Evolutionary conservation across 1,140 invertebrate genomes (phyloP).

Genomic region (Muscidifurax raptorellus): DNA sequence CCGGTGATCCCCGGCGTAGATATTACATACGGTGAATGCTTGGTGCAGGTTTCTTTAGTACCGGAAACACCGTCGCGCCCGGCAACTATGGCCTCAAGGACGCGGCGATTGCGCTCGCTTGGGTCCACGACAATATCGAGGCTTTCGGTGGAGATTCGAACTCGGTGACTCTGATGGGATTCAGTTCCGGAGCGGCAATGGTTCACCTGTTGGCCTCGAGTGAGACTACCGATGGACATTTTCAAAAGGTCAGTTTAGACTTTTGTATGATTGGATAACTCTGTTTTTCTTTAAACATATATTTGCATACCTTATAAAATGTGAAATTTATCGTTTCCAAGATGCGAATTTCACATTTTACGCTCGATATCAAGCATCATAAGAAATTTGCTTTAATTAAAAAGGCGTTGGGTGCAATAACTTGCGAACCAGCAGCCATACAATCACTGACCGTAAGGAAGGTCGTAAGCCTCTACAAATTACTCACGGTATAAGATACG

Average conservation of each 20-base stretch:
- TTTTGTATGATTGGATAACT: no score
- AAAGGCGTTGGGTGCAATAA: no score
- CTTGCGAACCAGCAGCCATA: no score
- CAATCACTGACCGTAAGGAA: no score
- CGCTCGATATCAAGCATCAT: no score
- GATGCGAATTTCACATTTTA: no score
- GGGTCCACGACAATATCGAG: slow-evolving; percentile 76
- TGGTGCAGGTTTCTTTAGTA: slow-evolving; percentile 68
- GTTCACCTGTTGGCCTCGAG: slow-evolving; percentile 69
- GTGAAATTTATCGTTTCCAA: no score
- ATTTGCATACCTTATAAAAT: no score
- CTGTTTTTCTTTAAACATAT: no score
- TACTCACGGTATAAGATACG: no score
- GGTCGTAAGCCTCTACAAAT: no score
- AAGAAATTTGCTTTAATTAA: no score
- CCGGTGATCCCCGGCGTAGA: background rate
- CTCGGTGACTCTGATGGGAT: slow-evolving; percentile 73
- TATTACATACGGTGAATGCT: background rate
- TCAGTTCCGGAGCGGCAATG: slow-evolving; percentile 70
- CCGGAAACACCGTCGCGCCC: slow-evolving; percentile 58
- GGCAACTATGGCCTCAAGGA: slow-evolving; percentile 72
- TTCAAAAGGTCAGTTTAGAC: slow-evolving; percentile 71
- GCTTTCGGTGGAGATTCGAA: slow-evolving; percentile 76
- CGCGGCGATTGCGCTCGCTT: slow-evolving; percentile 72
- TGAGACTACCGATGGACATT: slow-evolving; percentile 72